phyloP scores from a whole-genome alignment of 2,888 invertebrate species.

The Ochropacha duplaris region DNA sequence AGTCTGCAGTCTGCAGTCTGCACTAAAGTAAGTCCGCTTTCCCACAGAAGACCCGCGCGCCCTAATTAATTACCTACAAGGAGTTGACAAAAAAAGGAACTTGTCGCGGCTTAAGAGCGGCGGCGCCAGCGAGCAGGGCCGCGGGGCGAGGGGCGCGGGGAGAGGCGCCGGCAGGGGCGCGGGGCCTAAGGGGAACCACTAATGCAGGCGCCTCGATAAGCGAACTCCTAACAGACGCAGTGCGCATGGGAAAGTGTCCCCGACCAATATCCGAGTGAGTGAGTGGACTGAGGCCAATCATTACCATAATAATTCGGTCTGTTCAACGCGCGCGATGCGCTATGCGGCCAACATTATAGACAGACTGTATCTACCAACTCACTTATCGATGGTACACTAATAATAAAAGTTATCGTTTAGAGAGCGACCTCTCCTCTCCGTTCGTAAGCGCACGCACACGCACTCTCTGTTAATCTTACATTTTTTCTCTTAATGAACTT shows the following conservation, averaged over 20 bases:
- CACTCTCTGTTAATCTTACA: conserved; percentile 8
- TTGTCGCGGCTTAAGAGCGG: conserved; percentile 72
- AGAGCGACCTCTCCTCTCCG: conserved; percentile 11
- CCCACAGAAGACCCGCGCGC: conserved; percentile 51
- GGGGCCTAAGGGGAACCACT: conserved; percentile 21
- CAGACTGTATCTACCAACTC: conserved; percentile 31
- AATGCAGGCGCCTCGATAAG: conserved; percentile 64
- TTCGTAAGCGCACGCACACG: conserved; percentile 12
- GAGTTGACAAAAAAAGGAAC: conserved; percentile 63
- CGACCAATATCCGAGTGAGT: conserved; percentile 25
- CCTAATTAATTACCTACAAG: conserved; percentile 75
- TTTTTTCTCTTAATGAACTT: conserved; percentile 29
- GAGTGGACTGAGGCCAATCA: conserved; percentile 28
- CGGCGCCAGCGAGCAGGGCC: conserved; percentile 57
- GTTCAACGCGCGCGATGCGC: conserved; percentile 10
- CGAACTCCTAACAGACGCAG: conserved; percentile 31
- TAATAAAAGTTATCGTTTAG: conserved; percentile 46
- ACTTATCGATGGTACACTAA: conserved; percentile 39
- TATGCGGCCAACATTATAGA: conserved; percentile 31
- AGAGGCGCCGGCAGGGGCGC: conserved; percentile 17
- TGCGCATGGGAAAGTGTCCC: conserved; percentile 53
- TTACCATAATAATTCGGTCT: conserved; percentile 36
- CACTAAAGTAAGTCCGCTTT: conserved; percentile 32
- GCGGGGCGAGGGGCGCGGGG: conserved; percentile 17
- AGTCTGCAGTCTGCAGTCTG: no score